Base-by-base conservation (phyloP, 2,797 vertebrate species). In the Sebastes nivosus region DNA sequence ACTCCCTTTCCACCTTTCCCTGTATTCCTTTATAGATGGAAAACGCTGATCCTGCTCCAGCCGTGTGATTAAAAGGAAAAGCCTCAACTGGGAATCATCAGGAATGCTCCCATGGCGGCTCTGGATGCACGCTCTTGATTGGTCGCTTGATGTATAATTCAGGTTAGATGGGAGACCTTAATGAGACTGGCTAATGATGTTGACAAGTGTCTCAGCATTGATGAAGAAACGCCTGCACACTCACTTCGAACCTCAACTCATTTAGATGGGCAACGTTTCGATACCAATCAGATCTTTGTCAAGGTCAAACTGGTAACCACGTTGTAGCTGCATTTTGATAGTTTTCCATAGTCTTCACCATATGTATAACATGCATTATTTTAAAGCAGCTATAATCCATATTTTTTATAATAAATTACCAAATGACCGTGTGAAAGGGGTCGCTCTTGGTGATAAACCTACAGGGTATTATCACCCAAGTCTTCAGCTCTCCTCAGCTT, bases 71-170 rank as follows among this genome's bases (percentile, higher is more conserved):
- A 92, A 93, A 93, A 91, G 84, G 76, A 86, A 86, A 82, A 77
- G 20, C 71, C 75, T 92, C 84, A 22, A 50, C 67, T 77, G 89
- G 91, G 87, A 93, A 88, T 87, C 70, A 77, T 85, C 77, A 80
- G 89, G 79, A 93, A 88, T 6, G 64, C 70, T 94, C 94, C 89
- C 85, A 46, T 79, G 88, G 87, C 8, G 54, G 71, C 87, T 84
- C 78, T 29, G 80, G 89, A 90, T 83, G 90, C 73, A 67, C 67
- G 74, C 83, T 88, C 72, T 90, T 85, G 86, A 94, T 92, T 94
- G 94, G 90, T 79, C 86, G 87, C 88, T 94, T 94, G 93, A 94
- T 94, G 90, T 94, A 94, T 93, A 90, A 94, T 94, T 94, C 91
- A 94, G 89, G 84, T 89, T 91, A 72, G 88, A 90, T 72, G 72